Conservation (phyloP, 2,113 vertebrate species). For the Antigone vipio region DNA sequence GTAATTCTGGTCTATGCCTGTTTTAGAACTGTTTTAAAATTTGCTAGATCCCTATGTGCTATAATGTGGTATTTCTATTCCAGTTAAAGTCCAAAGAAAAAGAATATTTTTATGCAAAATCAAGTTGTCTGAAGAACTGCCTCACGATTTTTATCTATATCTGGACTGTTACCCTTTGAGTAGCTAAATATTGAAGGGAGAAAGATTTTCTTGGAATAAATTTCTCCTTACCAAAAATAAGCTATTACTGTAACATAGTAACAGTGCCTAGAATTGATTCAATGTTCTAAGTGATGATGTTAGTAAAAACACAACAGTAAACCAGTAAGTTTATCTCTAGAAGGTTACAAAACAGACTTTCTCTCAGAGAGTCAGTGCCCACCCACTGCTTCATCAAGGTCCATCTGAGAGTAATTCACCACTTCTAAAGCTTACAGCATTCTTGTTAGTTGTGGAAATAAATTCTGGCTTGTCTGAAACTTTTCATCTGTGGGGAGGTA, state of each 20-base stretch:
- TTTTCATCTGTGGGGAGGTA: background rate
- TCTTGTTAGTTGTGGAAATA: background rate
- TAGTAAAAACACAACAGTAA: background rate
- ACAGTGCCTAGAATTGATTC: background rate
- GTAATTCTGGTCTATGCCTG: background rate
- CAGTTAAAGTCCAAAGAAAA: background rate
- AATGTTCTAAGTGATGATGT: background rate
- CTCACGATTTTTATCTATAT: background rate
- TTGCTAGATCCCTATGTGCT: background rate
- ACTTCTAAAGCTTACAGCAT: background rate
- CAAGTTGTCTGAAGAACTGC: background rate
- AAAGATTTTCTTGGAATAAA: background rate
- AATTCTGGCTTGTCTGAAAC: background rate
- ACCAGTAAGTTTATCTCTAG: background rate
- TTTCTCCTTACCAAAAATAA: background rate
- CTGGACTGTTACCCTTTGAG: background rate
- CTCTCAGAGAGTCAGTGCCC: background rate
- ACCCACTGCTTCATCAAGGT: background rate
- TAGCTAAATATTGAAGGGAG: background rate
- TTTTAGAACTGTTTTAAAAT: background rate
- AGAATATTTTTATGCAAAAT: background rate
- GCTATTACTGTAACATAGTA: background rate
- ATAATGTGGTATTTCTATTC: background rate
- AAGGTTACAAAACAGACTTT: background rate
- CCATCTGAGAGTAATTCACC: background rate